phyloP scores from a whole-genome alignment of 2,797 vertebrate species.

The Micropoecilia bifurca region DNA sequence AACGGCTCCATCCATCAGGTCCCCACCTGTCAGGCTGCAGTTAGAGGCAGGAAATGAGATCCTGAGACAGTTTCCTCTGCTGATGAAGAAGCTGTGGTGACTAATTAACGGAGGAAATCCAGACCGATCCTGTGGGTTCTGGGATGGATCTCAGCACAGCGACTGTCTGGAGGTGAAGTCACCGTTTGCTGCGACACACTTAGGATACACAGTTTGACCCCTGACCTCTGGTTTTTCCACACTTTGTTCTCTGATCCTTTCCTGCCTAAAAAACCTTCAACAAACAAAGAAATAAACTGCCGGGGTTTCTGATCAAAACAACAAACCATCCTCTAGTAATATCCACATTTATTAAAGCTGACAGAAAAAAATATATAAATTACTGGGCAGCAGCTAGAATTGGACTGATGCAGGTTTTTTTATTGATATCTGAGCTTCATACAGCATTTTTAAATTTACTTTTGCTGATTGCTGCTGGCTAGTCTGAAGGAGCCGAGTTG shows the following conservation, averaged over 20 bases:
- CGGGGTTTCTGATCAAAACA: not conserved
- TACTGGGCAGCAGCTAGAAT: not conserved
- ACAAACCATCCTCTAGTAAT: not conserved
- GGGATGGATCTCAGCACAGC: not conserved
- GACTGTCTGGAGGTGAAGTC: not conserved
- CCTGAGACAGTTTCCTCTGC: constrained; percentile 50
- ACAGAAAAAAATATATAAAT: not conserved
- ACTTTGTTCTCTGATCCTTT: not conserved
- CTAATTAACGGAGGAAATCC: constrained; percentile 59
- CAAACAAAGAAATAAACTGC: not conserved
- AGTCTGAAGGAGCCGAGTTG: too few species aligned
- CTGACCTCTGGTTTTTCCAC: not conserved
- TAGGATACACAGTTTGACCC: not conserved
- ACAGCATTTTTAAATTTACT: too few species aligned
- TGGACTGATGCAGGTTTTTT: not conserved
- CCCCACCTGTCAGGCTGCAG: constrained; percentile 41
- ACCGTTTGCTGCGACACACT: not conserved
- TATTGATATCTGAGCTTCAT: not conserved
- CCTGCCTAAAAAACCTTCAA: not conserved
- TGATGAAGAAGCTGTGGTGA: constrained; percentile 52
- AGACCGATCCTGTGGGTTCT: not conserved
- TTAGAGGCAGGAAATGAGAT: constrained; percentile 51
- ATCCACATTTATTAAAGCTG: not conserved
- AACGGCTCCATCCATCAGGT: constrained; percentile 46
- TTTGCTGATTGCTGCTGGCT: too few species aligned